Evolutionary conservation across 1,140 invertebrate species (phyloP).

Genomic region (Amyelois transitella): DNA sequence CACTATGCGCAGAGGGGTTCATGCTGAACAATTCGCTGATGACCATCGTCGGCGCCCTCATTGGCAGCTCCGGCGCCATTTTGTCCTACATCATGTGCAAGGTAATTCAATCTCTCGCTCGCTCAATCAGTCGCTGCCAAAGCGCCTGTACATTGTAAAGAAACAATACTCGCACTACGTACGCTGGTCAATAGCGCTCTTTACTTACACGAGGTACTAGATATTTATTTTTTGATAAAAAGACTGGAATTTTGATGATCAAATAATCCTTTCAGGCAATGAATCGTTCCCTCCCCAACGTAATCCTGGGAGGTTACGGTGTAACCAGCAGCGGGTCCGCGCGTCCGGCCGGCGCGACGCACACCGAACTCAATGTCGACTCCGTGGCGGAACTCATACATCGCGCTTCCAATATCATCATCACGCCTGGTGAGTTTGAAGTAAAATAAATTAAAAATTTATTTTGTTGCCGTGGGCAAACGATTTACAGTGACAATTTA

Average conservation of each 20-base stretch:
- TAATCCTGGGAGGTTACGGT: constrained; percentile 92
- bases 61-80: constrained; percentile 93
- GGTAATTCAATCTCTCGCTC: constrained; percentile 65
- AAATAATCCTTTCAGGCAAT: constrained; percentile 82
- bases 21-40: constrained; percentile 95
- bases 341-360: constrained; percentile 86
- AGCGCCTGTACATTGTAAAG: neutral
- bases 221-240: neutral
- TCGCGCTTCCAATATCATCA: constrained; percentile 89
- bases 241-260: neutral
- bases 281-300: constrained; percentile 92
- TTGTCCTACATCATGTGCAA: constrained; percentile 97
- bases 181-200: neutral
- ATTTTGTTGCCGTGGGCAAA: too few species aligned
- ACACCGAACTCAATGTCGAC: constrained; percentile 87
- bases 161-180: neutral
- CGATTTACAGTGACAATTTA: too few species aligned
- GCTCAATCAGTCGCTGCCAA: neutral
- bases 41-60: constrained; percentile 93
- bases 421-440: constrained; percentile 81
- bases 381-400: constrained; percentile 85
- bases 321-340: constrained; percentile 82
- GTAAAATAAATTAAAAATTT: neutral
- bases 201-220: neutral
- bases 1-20: constrained; percentile 92